Evolutionary conservation across 2,888 invertebrate species (phyloP).

Genomic region (Melanotus villosus): DNA sequence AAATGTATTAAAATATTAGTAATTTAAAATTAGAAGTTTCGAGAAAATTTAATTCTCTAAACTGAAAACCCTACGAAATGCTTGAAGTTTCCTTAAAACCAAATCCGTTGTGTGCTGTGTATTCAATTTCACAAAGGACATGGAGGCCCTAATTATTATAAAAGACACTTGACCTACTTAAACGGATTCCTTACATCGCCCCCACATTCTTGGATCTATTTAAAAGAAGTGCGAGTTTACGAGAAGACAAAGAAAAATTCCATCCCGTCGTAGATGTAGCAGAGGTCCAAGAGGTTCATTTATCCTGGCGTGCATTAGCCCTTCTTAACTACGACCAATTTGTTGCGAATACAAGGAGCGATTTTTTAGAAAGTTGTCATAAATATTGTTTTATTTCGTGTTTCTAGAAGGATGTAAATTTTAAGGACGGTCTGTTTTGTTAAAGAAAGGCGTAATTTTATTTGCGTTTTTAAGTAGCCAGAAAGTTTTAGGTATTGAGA

Average conservation of each 20-base stretch:
- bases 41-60: background rate
- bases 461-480: too few species aligned
- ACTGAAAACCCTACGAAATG: too few species aligned
- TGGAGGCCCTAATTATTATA: constrained; percentile 18
- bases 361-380: background rate
- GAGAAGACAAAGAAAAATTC: constrained; percentile 21
- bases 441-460: too few species aligned
- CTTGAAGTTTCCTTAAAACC: too few species aligned
- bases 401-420: background rate
- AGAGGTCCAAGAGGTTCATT: constrained; percentile 13
- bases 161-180: constrained; percentile 27
- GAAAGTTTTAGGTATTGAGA: too few species aligned
- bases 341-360: background rate
- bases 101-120: constrained; percentile 1
- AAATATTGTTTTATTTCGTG: background rate
- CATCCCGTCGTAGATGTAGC: constrained; percentile 6
- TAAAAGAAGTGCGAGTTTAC: constrained; percentile 17
- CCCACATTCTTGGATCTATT: constrained; percentile 5
- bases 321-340: constrained; percentile 15
- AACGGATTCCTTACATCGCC: background rate
- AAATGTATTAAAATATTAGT: too few species aligned
- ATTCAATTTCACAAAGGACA: background rate
- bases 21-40: too few species aligned
- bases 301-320: constrained; percentile 16
- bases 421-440: background rate